Evolutionary conservation across 2,113 vertebrate species (phyloP).

Genomic region (Pelobates fuscus): DNA sequence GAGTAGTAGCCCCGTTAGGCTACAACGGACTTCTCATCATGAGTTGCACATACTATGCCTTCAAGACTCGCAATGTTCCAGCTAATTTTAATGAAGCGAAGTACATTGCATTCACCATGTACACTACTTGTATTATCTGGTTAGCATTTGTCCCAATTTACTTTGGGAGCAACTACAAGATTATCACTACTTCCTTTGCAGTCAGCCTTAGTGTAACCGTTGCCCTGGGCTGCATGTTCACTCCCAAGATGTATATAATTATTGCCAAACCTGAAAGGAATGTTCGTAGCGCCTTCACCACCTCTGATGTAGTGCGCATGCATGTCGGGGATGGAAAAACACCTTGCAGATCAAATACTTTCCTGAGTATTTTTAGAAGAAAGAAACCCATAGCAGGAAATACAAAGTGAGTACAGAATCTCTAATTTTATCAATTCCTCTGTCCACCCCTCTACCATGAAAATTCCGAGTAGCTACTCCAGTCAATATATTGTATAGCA

Average conservation of each 20-base stretch:
- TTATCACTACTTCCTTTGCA: slow-evolving; percentile 97
- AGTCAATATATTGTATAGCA: not conserved
- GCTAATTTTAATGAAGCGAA: slow-evolving; percentile 99
- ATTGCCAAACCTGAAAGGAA: slow-evolving; percentile 97
- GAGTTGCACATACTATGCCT: slow-evolving; percentile 99
- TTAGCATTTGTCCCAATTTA: slow-evolving; percentile 98
- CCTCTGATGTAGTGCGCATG: slow-evolving; percentile 97
- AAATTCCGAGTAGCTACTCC: not conserved
- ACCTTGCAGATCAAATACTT: slow-evolving; percentile 87
- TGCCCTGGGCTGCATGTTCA: slow-evolving; percentile 98
- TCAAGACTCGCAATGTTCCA: slow-evolving; percentile 97
- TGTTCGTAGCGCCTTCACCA: slow-evolving; percentile 98
- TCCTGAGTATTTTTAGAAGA: slow-evolving; percentile 95
- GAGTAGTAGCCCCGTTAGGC: slow-evolving; percentile 93
- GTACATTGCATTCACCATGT: slow-evolving; percentile 99
- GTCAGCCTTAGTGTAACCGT: slow-evolving; percentile 97
- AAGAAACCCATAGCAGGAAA: slow-evolving; percentile 88
- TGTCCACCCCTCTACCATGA: not conserved
- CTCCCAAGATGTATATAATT: slow-evolving; percentile 99
- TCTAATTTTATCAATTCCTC: not conserved
- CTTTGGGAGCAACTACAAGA: slow-evolving; percentile 99
- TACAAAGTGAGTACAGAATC: slow-evolving; percentile 81
- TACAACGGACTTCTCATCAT: slow-evolving; percentile 97
- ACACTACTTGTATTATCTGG: slow-evolving; percentile 99
- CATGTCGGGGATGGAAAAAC: slow-evolving; percentile 95